A percentile compares a stretch with the other conserved stretches of the same genome.
Evolutionary conservation across 1,140 invertebrate genomes (phyloP).

Genomic region (Drosophila prosaltans): DNA sequence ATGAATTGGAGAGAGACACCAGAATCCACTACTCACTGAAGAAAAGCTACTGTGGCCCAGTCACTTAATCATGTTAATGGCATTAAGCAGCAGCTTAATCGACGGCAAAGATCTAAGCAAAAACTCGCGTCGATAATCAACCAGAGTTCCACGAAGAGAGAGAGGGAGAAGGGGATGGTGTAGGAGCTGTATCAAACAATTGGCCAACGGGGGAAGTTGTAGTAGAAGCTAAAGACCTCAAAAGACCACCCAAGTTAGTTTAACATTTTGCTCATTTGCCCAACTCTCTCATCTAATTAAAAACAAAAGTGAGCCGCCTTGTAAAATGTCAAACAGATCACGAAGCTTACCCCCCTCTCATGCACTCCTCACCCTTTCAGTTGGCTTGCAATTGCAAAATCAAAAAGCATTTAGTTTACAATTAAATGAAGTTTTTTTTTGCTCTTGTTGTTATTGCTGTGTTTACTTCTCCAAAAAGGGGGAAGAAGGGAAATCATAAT

Average conservation of each 20-base stretch:
- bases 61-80: constrained; percentile 78
- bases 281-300: constrained; percentile 66
- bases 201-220: background rate
- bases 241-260: constrained; percentile 61
- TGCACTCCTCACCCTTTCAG: background rate
- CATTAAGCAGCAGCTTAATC: constrained; percentile 79
- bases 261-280: constrained; percentile 28
- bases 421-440: constrained; percentile 9
- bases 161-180: constrained; percentile 2
- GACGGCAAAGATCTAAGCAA: constrained; percentile 76
- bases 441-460: background rate
- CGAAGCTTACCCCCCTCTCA: constrained; percentile 47
- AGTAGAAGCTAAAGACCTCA: background rate
- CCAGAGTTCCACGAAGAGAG: constrained; percentile 5
- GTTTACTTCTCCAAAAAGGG: background rate
- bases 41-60: constrained; percentile 23
- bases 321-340: constrained; percentile 77
- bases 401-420: constrained; percentile 68
- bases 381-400: constrained; percentile 61
- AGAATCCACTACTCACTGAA: background rate
- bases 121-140: constrained; percentile 71
- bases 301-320: constrained; percentile 75
- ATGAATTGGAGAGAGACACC: constrained; percentile 41
- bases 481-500: constrained; percentile 6
- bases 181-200: background rate